Base-by-base conservation (phyloP, 2,888 invertebrate species). In the Dinocampus coccinellae region DNA sequence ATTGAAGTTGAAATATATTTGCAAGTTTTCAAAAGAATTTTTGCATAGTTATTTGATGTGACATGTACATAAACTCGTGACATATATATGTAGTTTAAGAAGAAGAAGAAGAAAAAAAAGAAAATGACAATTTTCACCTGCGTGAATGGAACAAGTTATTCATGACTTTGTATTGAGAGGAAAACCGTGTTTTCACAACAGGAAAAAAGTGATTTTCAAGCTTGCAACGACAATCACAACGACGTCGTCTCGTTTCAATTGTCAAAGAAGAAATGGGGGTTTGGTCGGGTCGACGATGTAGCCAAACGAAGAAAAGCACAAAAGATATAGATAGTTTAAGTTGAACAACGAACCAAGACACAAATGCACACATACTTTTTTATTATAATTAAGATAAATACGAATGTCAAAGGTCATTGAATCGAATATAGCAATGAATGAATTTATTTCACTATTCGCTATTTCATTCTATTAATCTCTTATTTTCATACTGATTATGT, bases 101-200 rank as follows among this genome's bases (percentile, higher is more conserved):
- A 22, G 24, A 55, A 26, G 26, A 55, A 11, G 26, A 26, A 22
- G 24, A 55, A 26, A n/a, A 55, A 11, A n/a, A n/a, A n/a, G n/a
- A n/a, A n/a, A n/a, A n/a, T n/a, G n/a, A n/a, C n/a, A n/a, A 6
- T 22, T 26, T 53, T 55, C 26, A 55, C 55, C 55, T 55, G 47
- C 20, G 47, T 47, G 47, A 47, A 55, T 55, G 22, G 55, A 16
- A n/a, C 55, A 24, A 26, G 24, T 55, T 26, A 55, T 26, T 55
- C 55, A 55, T 26, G 55, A 55, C 26, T 13, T 55, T 22, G 26
- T 55, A 26, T 55, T 55, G 55, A 55, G 55, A 55, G 55, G 55
- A 55, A 55, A 55, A 55, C 24, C 55, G n/a, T 55, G 55, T 55
- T 55, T 55, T 47, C 47, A 55, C 11, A 26, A 26, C 11, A 11